Evolutionary conservation across 2,888 invertebrate genomes (phyloP), one percentile per base, ranked within the genome.

Genomic region (Mechanitis mazaeus): DNA sequence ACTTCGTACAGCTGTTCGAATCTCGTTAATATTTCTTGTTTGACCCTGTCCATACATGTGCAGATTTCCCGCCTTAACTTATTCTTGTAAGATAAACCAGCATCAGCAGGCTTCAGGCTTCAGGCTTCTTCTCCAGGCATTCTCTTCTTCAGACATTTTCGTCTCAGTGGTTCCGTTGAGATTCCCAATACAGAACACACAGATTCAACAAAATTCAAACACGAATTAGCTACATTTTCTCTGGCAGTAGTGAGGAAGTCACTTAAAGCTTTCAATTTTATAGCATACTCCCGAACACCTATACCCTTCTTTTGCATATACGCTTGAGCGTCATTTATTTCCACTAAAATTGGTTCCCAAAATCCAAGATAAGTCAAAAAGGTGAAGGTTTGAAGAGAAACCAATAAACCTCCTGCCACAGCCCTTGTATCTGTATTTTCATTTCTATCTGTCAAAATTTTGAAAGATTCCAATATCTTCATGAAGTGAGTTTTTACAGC

Each of bases 281-380:
- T 58, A 47, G 46, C 33, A 46, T n/a, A 50, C 20, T 46, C 31
- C 33, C 28, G 33, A 33, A 46, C 47, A 33, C 45, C 33, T 20
- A n/a, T n/a, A 20, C 58, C 58, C n/a, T 47, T 47, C 20, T 33
- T 58, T 33, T 58, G 46, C 46, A 5, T 46, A 45, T 47, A 33
- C 28, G 45, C 33, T 58, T 46, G 58, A 20, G 58, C 47, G 45
- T 50, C 46, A 46, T 58, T 58, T 20, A 58, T 35, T 58, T 58
- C 58, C 33, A n/a, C n/a, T 33, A 58, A 35, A 47, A 58, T 35
- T 47, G 33, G 46, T 33, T 33, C 50, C 58, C 46, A 47, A 47
- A 47, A 35, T 47, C 47, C 57, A 57, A 57, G 33, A 50, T 28
- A 50, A 33, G 47, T 33, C 31, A 47, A 58, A 58, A 46, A 58